phyloP scores from a whole-genome alignment of 1,140 invertebrate species.

The Achroia grisella region DNA sequence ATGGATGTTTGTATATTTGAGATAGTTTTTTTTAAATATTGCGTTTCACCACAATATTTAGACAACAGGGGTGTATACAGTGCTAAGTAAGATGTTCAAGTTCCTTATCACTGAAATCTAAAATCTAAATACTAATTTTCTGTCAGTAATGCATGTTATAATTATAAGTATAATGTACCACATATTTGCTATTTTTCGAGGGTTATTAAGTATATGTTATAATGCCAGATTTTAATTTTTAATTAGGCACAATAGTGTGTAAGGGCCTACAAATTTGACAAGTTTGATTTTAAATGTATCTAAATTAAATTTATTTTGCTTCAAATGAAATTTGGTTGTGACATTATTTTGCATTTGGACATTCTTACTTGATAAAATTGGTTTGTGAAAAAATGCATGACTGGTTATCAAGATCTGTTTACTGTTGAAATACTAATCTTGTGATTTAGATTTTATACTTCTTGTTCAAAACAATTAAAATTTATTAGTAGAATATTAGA shows the following conservation, averaged over 20 bases:
- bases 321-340: too few relatives aligned
- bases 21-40: background rate
- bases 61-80: constrained; percentile 16
- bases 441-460: constrained; percentile 74
- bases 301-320: background rate
- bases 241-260: constrained; percentile 61
- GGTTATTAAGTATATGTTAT: constrained; percentile 39
- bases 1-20: constrained; percentile 29
- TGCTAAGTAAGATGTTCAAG: constrained; percentile 42
- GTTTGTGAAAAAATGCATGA: constrained; percentile 9
- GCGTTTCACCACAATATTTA: background rate
- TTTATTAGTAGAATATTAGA: constrained; percentile 68
- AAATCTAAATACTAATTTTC: constrained; percentile 23
- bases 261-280: constrained; percentile 40
- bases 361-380: background rate
- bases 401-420: constrained; percentile 46
- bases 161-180: constrained; percentile 31
- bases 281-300: constrained; percentile 21
- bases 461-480: constrained; percentile 72
- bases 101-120: constrained; percentile 46
- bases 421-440: constrained; percentile 64
- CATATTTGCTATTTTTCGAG: constrained; percentile 62
- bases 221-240: constrained; percentile 37
- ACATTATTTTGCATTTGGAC: constrained; percentile 7
- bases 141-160: constrained; percentile 4